Evolutionary conservation across 1,140 invertebrate genomes (phyloP).

Genomic region (Tetranychus cinnabarinus): DNA sequence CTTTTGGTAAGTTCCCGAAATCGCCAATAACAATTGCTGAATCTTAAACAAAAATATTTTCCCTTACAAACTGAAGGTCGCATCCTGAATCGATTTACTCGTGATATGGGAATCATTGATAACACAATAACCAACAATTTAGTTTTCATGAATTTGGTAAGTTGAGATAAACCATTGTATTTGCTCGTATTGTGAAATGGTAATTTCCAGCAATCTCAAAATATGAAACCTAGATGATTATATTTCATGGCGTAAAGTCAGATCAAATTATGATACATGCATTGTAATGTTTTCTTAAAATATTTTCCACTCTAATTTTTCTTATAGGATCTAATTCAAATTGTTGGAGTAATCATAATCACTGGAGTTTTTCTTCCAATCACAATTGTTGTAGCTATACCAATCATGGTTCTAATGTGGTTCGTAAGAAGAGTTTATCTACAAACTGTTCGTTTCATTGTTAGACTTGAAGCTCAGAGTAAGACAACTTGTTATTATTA

Average conservation of each 20-base stretch:
- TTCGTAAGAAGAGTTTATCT: background rate
- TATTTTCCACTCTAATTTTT: background rate
- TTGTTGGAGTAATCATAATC: background rate
- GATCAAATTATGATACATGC: background rate
- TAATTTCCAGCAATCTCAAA: too few relatives aligned
- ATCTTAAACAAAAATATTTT: background rate
- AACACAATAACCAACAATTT: constrained; percentile 17
- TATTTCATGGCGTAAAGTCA: background rate
- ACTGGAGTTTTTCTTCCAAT: background rate
- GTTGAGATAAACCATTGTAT: background rate
- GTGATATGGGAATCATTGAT: constrained; percentile 6
- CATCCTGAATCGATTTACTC: constrained; percentile 9
- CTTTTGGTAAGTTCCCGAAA: constrained; percentile 23
- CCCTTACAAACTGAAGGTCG: background rate
- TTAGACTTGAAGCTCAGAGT: background rate
- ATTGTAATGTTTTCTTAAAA: too few relatives aligned
- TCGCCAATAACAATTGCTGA: too few relatives aligned
- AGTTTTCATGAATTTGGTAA: constrained; percentile 29
- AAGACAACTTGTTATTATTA: background rate
- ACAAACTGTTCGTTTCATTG: background rate
- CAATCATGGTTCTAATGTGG: background rate
- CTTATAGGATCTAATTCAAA: background rate
- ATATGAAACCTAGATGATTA: too few relatives aligned
- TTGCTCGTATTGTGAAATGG: too few relatives aligned
- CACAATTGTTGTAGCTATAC: background rate